These are phyloP conservation scores for Sternarchorhynchus goeldii DNA, from an alignment of 2,797 vertebrate genomes.

Conservation along the genomic window DNA sequence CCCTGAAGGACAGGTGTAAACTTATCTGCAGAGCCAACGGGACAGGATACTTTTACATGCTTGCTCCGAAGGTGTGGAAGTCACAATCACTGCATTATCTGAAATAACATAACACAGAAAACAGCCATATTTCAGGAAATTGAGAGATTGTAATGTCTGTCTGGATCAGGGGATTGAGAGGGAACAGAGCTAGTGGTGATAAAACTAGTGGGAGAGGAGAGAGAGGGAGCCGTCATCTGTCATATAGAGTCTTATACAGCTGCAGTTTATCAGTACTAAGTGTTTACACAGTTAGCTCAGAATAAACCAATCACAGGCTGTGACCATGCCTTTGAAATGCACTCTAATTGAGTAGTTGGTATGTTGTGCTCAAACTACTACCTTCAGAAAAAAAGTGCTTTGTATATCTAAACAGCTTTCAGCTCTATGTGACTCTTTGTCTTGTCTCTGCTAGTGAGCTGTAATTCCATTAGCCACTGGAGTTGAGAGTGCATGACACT, in stretches of 20 bases:
- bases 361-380: slow-evolving; percentile 1
- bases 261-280: slow-evolving; percentile 54
- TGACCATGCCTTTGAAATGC: background rate
- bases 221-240: slow-evolving; percentile 25
- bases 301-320: slow-evolving; percentile 46
- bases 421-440: slow-evolving; percentile 16
- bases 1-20: slow-evolving; percentile 91
- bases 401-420: slow-evolving; percentile 32
- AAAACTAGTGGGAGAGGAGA: slow-evolving; percentile 21
- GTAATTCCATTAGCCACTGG: slow-evolving; percentile 13
- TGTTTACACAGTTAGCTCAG: slow-evolving; percentile 58
- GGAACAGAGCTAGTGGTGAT: slow-evolving; percentile 58
- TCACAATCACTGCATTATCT: slow-evolving; percentile 10
- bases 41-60: slow-evolving; percentile 95
- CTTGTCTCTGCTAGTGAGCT: background rate
- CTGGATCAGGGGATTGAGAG: slow-evolving; percentile 68
- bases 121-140: slow-evolving; percentile 14
- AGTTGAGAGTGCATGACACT: slow-evolving; percentile 14
- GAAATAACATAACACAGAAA: slow-evolving; percentile 16
- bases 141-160: slow-evolving; percentile 48
- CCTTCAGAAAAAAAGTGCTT: background rate
- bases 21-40: slow-evolving; percentile 95
- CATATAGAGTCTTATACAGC: slow-evolving; percentile 36
- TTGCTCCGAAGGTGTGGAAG: slow-evolving; percentile 88
- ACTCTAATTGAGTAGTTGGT: background rate